Evolutionary conservation across 2,888 invertebrate species (phyloP).

Genomic region (Euspilapteryx auroguttella): DNA sequence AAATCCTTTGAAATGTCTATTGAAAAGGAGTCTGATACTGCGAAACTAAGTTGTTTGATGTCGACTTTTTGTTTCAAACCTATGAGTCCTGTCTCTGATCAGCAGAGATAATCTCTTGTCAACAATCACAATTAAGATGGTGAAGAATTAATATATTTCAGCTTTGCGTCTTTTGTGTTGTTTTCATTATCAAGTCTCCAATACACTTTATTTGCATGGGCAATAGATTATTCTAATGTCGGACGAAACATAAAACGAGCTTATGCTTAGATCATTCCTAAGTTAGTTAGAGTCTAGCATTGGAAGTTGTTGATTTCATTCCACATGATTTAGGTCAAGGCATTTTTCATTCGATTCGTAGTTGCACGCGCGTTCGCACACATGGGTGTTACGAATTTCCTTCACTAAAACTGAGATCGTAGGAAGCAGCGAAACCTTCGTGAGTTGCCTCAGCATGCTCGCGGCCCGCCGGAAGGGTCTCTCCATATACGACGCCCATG

Average conservation of each 20-base stretch:
- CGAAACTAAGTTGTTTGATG: too few species aligned
- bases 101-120: too few species aligned
- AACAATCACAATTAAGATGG: too few species aligned
- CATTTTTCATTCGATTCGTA: slow-evolving; percentile 5
- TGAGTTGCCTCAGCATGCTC: slow-evolving; percentile 6
- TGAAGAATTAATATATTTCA: too few species aligned
- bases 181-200: neutral
- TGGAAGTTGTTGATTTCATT: slow-evolving; percentile 9
- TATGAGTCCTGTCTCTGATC: too few species aligned
- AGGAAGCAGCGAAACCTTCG: too few species aligned
- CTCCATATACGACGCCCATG: slow-evolving; percentile 19
- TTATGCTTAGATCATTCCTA: slow-evolving; percentile 1
- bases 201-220: too few species aligned
- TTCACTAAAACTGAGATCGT: too few species aligned
- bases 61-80: too few species aligned
- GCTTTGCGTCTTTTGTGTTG: neutral
- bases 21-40: too few species aligned
- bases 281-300: slow-evolving; percentile 5
- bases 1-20: too few species aligned
- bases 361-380: neutral
- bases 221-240: neutral
- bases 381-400: too few species aligned
- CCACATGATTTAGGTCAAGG: slow-evolving; percentile 22
- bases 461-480: slow-evolving; percentile 35
- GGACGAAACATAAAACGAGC: neutral